A percentile compares a stretch with the other conserved stretches of the same genome.
phyloP scores from a whole-genome alignment of 2,113 vertebrate genomes.

The Siniperca knerii region DNA sequence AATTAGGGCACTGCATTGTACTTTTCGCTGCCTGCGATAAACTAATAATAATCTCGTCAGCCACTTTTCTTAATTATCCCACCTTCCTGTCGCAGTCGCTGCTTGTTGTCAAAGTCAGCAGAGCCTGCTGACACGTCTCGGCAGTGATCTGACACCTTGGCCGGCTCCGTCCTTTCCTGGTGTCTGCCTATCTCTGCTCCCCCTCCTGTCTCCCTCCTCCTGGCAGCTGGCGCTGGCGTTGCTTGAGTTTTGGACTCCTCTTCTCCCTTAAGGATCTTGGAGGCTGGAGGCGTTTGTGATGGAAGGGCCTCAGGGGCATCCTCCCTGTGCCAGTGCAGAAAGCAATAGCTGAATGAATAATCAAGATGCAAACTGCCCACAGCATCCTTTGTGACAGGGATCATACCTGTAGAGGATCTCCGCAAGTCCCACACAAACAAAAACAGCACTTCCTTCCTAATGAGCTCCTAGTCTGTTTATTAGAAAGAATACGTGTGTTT shows the following conservation, averaged over 20 bases:
- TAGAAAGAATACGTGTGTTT: not conserved
- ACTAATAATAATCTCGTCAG: constrained; percentile 1
- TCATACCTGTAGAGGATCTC: constrained; percentile 33
- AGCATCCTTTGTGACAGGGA: constrained; percentile 20
- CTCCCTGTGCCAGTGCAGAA: constrained; percentile 71
- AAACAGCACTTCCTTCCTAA: constrained; percentile 29
- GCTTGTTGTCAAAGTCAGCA: constrained; percentile 35
- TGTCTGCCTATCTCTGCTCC: constrained; percentile 29
- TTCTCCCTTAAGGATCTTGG: constrained; percentile 78
- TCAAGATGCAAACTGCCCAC: constrained; percentile 43
- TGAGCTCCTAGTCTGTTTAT: constrained; percentile 1
- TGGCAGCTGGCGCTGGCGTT: constrained; percentile 57
- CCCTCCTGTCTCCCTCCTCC: constrained; percentile 44
- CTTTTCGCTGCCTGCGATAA: constrained; percentile 32
- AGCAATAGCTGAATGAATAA: constrained; percentile 68
- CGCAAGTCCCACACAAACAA: constrained; percentile 27
- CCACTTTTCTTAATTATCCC: constrained; percentile 23
- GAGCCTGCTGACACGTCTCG: constrained; percentile 28
- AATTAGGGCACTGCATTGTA: constrained; percentile 35
- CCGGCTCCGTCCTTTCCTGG: constrained; percentile 28
- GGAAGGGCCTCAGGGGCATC: constrained; percentile 69
- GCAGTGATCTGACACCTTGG: constrained; percentile 53
- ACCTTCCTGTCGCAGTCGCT: constrained; percentile 67
- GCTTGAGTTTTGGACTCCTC: constrained; percentile 53
- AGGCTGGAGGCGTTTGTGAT: constrained; percentile 77